These are phyloP conservation scores for Lanius collurio DNA, from an alignment of 2,113 vertebrate genomes.

Conservation along the genomic window DNA sequence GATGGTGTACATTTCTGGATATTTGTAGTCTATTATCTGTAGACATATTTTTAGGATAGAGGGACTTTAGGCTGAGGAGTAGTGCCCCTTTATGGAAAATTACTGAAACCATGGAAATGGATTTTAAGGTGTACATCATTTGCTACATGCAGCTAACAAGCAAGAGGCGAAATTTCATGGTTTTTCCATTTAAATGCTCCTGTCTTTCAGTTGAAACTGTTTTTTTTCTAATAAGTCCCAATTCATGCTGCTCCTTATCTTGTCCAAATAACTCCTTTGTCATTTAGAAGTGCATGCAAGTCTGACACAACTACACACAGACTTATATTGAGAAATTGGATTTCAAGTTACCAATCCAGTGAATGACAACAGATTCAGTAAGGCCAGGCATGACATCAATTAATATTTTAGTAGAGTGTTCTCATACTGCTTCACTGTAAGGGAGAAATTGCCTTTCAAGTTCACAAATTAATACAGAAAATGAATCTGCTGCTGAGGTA, in stretches of 20 bases:
- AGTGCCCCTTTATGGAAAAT: not conserved
- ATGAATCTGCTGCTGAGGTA: not conserved
- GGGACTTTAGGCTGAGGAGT: not conserved
- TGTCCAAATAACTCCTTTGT: not conserved
- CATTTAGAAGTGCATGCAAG: not conserved
- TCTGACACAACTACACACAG: not conserved
- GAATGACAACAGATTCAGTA: not conserved
- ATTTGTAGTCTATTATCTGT: not conserved
- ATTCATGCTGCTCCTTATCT: not conserved
- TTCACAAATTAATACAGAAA: not conserved
- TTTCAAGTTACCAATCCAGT: not conserved
- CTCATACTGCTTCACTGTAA: not conserved
- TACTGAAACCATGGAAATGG: not conserved
- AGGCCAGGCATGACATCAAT: not conserved
- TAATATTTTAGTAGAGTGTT: not conserved
- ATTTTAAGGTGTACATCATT: not conserved
- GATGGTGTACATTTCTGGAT: not conserved
- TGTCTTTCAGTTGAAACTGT: not conserved
- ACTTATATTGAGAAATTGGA: not conserved
- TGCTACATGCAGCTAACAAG: not conserved
- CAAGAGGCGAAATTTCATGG: not conserved
- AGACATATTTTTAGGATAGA: not conserved
- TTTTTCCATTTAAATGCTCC: not conserved
- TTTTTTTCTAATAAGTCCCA: not conserved
- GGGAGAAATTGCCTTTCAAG: not conserved